Evolutionary conservation across 2,888 invertebrate genomes (phyloP).

Genomic region (Oeneis ivallda): DNA sequence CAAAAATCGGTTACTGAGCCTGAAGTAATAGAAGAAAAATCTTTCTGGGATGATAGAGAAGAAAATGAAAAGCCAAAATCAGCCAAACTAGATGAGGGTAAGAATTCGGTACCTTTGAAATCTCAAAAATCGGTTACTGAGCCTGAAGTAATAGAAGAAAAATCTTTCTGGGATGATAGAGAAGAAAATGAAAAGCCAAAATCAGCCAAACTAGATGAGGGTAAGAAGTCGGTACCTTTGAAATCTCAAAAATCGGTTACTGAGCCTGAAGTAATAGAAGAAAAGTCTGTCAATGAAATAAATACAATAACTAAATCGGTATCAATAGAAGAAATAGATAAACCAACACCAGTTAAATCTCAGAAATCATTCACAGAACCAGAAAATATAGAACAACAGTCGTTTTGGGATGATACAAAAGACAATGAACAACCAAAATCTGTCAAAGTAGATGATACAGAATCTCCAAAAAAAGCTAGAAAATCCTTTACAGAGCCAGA

Average conservation of each 20-base stretch:
- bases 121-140: constrained; percentile 45
- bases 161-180: constrained; percentile 57
- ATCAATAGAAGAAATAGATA: constrained; percentile 42
- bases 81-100: background rate
- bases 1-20: constrained; percentile 47
- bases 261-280: constrained; percentile 54
- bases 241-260: constrained; percentile 56
- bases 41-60: constrained; percentile 53
- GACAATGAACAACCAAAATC: constrained; percentile 49
- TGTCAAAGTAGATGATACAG: constrained; percentile 51
- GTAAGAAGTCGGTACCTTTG: background rate
- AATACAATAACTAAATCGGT: constrained; percentile 59
- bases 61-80: constrained; percentile 13
- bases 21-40: constrained; percentile 46
- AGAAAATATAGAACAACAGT: constrained; percentile 56
- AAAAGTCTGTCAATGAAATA: constrained; percentile 52
- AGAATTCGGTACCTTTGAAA: background rate
- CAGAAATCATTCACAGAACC: constrained; percentile 55
- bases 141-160: constrained; percentile 52
- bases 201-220: background rate
- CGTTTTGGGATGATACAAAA: constrained; percentile 62
- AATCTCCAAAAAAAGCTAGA: constrained; percentile 50
- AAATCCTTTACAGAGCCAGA: constrained; percentile 61
- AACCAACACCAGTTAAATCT: constrained; percentile 56
- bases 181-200: constrained; percentile 2